phyloP scores from a whole-genome alignment of 2,888 invertebrate genomes.

The Trachelus troglodyta region DNA sequence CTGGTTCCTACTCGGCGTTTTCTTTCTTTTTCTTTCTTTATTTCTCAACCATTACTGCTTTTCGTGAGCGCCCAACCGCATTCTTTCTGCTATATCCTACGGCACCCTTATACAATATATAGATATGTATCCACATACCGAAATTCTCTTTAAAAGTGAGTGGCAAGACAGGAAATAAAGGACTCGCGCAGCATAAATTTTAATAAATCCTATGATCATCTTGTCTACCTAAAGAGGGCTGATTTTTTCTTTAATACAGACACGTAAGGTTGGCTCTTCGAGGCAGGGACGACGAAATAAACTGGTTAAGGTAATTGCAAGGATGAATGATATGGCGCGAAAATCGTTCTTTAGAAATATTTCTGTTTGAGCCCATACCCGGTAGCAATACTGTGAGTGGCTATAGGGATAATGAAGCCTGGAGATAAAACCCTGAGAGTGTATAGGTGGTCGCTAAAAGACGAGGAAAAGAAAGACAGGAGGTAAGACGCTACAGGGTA shows the following conservation, averaged over 20 bases:
- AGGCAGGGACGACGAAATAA: not conserved
- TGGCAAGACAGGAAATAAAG: not conserved
- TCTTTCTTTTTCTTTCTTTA: not conserved
- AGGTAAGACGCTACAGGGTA: constrained; percentile 13
- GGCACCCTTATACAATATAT: not conserved
- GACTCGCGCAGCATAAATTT: not conserved
- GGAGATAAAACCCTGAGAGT: constrained; percentile 6
- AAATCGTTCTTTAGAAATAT: not conserved
- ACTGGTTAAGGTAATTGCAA: not conserved
- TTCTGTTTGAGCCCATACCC: not conserved
- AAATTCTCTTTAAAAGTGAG: not conserved
- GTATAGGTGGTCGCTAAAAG: constrained; percentile 16
- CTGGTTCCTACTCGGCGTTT: constrained; percentile 15
- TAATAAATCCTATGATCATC: not conserved
- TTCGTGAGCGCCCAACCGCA: not conserved
- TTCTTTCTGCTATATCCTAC: not conserved
- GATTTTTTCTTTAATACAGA: not conserved
- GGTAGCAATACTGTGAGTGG: not conserved
- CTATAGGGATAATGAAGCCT: not conserved
- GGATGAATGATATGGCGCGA: not conserved
- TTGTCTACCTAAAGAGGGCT: not conserved
- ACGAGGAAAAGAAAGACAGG: constrained; percentile 19
- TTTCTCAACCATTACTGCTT: constrained; percentile 2
- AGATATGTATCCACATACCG: not conserved
- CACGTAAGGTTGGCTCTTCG: not conserved